Evolutionary conservation across 2,113 vertebrate species (phyloP).

Genomic region (Sinocyclocheilus grahami): DNA sequence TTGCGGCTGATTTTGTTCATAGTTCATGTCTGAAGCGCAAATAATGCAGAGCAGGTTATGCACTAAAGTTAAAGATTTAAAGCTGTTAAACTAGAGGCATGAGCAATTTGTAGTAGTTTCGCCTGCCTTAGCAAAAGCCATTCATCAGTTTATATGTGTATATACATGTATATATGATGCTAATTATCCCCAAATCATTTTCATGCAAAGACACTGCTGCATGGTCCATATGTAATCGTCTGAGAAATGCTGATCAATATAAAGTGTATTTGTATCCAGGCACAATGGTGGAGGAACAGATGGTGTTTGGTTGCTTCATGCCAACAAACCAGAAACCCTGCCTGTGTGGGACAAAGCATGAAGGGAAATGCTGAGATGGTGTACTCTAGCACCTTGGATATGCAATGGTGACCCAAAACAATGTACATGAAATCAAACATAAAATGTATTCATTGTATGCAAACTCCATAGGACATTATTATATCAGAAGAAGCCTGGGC

Average conservation of each 20-base stretch:
- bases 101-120: background rate
- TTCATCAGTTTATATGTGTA: background rate
- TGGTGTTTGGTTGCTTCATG: conserved; percentile 55
- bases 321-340: background rate
- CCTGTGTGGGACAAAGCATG: conserved; percentile 60
- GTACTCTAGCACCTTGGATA: no score
- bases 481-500: no score
- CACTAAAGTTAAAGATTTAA: background rate
- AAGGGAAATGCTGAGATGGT: background rate
- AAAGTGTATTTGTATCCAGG: conserved; percentile 28
- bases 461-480: no score
- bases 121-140: background rate
- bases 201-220: conserved; percentile 51
- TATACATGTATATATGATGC: background rate
- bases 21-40: no score
- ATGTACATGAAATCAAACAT: no score
- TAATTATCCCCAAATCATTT: background rate
- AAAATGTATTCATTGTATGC: no score
- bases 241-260: background rate
- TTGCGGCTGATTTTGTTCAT: no score
- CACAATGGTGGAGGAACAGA: conserved; percentile 61
- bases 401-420: no score
- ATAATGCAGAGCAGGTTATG: background rate
- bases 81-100: background rate
- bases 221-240: conserved; percentile 54